These are phyloP conservation scores for Thalassoma bifasciatum DNA, from an alignment of 2,113 vertebrate species.

Conservation along the genomic window DNA sequence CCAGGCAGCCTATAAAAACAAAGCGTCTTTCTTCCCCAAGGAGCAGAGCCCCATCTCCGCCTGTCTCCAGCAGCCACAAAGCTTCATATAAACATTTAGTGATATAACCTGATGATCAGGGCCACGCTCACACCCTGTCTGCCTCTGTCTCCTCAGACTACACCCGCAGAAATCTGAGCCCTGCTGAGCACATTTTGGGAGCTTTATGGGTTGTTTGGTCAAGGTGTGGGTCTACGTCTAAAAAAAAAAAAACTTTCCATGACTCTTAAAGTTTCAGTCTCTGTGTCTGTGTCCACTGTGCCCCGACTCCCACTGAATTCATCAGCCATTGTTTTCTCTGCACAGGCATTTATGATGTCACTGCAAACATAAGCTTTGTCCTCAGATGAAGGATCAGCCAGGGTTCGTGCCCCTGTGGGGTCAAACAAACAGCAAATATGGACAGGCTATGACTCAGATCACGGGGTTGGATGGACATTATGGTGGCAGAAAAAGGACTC, in stretches of 20 bases:
- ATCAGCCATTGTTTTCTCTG: constrained; percentile 78
- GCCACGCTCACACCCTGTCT: background rate
- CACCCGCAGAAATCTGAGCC: constrained; percentile 41
- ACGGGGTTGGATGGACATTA: constrained; percentile 56
- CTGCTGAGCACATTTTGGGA: constrained; percentile 38
- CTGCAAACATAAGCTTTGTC: constrained; percentile 82
- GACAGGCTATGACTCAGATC: constrained; percentile 60
- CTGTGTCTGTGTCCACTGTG: constrained; percentile 60
- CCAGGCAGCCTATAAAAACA: constrained; percentile 83
- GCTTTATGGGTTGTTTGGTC: constrained; percentile 55
- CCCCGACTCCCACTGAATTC: constrained; percentile 64
- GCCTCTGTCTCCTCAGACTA: constrained; percentile 25
- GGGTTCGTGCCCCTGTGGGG: constrained; percentile 71
- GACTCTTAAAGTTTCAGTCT: constrained; percentile 66
- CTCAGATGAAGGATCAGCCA: constrained; percentile 79
- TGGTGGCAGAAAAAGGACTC: constrained; percentile 25
- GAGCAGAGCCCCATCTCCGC: constrained; percentile 58
- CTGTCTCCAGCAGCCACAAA: constrained; percentile 54
- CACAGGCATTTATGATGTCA: constrained; percentile 78
- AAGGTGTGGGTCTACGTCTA: constrained; percentile 62
- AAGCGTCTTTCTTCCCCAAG: constrained; percentile 71
- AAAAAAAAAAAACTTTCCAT: constrained; percentile 80
- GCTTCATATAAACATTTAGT: constrained; percentile 66
- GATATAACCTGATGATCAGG: constrained; percentile 34
- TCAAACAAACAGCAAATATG: constrained; percentile 81